Conservation (phyloP, 2,797 vertebrate species). For the Alcedo atthis region DNA sequence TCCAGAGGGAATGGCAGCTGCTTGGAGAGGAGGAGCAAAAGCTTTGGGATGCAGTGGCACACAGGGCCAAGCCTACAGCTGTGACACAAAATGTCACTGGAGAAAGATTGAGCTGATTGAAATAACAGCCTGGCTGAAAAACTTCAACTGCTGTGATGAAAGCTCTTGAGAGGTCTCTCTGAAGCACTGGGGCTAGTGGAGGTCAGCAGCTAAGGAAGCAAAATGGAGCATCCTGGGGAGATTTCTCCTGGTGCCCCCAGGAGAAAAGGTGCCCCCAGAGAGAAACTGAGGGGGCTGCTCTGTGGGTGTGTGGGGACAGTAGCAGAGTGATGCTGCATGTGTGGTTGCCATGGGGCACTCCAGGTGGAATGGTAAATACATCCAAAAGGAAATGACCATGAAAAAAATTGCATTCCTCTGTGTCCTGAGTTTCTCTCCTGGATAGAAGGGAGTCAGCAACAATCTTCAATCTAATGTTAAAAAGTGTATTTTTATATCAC, state of each 20-base stretch:
- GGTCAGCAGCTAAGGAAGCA: background rate
- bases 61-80: slow-evolving; percentile 17
- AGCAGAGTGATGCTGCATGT: rapidly evolving
- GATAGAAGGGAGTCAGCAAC: background rate
- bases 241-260: background rate
- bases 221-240: background rate
- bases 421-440: rapidly evolving
- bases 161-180: background rate
- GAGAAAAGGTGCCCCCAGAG: background rate
- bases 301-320: background rate
- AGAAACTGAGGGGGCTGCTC: background rate
- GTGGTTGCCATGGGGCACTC: background rate
- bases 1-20: slow-evolving; percentile 33
- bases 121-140: background rate
- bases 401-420: background rate
- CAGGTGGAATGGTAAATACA: background rate
- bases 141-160: background rate
- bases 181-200: background rate
- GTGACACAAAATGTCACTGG: slow-evolving; percentile 21
- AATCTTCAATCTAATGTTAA: background rate
- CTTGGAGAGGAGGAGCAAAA: background rate
- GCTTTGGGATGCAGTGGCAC: background rate
- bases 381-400: background rate
- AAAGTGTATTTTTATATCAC: background rate
- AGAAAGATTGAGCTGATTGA: slow-evolving; percentile 11